Conservation (phyloP, 2,797 vertebrate species). For the Myotis planiceps region DNA sequence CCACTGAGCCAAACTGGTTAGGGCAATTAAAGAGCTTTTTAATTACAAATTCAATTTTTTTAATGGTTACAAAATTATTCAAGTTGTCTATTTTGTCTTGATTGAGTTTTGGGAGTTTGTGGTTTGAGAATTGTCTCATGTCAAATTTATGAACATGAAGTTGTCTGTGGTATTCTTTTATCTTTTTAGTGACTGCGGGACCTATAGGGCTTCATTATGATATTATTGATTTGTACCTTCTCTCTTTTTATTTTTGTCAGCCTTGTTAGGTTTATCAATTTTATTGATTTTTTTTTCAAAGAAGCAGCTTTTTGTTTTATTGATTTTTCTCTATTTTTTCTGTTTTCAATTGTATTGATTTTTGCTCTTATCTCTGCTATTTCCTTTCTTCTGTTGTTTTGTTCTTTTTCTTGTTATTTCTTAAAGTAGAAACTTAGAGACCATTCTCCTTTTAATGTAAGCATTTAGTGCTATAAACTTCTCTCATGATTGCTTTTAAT, state of each 20-base stretch:
- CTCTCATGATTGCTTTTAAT: background rate
- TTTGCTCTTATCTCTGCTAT: background rate
- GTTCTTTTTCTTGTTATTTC: background rate
- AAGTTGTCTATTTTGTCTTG: background rate
- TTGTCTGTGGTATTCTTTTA: background rate
- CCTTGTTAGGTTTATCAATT: background rate
- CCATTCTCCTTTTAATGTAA: background rate
- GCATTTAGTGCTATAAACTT: background rate
- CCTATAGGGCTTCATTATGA: background rate
- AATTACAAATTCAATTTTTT: slow-evolving; percentile 18
- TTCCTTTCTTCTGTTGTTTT: background rate
- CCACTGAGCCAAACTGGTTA: too few species aligned
- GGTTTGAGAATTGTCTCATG: background rate
- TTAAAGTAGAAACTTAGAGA: background rate
- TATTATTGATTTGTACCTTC: background rate
- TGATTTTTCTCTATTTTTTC: background rate
- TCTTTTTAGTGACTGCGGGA: background rate
- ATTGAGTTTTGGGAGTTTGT: slow-evolving; percentile 8
- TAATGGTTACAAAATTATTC: background rate
- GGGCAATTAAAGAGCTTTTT: slow-evolving; percentile 39
- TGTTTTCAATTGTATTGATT: background rate
- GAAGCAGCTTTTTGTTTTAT: slow-evolving; percentile 6
- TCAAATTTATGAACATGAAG: slow-evolving; percentile 43
- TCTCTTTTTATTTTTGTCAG: background rate
- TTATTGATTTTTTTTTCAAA: slow-evolving; percentile 33